Evolutionary conservation across 37 sponge, comb jelly and placozoan species (phyloP).

Genomic region (Beroe forskalii): DNA sequence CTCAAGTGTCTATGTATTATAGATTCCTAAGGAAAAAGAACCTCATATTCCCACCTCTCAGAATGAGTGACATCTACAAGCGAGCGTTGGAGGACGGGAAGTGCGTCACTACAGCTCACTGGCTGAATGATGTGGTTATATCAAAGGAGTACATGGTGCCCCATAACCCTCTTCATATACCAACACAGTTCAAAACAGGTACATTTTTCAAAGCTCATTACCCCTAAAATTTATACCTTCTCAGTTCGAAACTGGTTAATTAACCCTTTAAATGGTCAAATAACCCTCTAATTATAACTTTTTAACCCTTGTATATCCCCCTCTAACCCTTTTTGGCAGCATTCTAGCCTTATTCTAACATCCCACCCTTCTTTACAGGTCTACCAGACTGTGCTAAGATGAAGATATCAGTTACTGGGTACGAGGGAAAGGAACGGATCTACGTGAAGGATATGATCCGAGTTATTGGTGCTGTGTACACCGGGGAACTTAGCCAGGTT

Average conservation of each 20-base stretch:
- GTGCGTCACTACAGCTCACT: slow-evolving; percentile 86
- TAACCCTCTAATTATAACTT: neutral
- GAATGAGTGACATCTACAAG: slow-evolving; percentile 67
- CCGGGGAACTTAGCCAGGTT: slow-evolving; percentile 74
- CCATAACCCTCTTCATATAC: slow-evolving; percentile 81
- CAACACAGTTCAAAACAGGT: slow-evolving; percentile 68
- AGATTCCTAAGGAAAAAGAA: too few species aligned
- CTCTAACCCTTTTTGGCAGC: too few species aligned
- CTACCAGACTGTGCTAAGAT: slow-evolving; percentile 56
- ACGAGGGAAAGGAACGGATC: slow-evolving; percentile 76
- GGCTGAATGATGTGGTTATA: slow-evolving; percentile 91
- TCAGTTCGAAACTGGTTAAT: too few species aligned
- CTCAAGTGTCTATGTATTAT: too few species aligned
- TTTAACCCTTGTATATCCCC: too few species aligned
- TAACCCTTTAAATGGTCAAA: too few species aligned
- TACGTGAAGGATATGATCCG: slow-evolving; percentile 82
- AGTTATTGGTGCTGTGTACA: slow-evolving; percentile 81
- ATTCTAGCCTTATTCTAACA: too few species aligned
- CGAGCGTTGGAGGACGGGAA: slow-evolving; percentile 83
- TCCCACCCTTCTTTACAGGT: neutral
- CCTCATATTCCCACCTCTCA: neutral
- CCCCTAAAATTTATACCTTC: too few species aligned
- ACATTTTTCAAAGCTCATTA: too few species aligned
- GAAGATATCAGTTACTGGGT: slow-evolving; percentile 80
- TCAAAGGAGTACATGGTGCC: slow-evolving; percentile 79